These are phyloP conservation scores for Terrapene triunguis DNA, from an alignment of 2,113 vertebrate species.

Conservation along the genomic window DNA sequence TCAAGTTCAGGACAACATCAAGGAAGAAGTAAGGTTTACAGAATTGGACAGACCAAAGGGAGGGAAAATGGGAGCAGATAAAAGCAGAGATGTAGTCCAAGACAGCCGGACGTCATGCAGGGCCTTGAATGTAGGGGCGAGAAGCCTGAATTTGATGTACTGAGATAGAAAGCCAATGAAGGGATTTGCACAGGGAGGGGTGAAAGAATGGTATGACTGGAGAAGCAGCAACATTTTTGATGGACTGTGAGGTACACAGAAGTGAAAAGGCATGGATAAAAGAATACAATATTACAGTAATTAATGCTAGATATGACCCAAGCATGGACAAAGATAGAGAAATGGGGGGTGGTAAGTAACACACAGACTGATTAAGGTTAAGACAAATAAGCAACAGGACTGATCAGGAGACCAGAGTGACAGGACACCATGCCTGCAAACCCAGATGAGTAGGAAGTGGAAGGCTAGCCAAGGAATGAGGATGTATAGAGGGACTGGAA, in stretches of 20 bases:
- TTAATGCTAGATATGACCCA: not conserved
- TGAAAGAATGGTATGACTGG: not conserved
- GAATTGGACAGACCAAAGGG: not conserved
- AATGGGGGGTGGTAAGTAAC: not conserved
- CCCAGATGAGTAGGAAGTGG: not conserved
- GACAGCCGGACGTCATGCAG: not conserved
- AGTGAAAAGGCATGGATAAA: not conserved
- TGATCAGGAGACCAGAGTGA: not conserved
- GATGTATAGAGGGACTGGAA: not conserved
- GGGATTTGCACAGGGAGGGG: not conserved
- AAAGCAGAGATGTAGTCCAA: not conserved
- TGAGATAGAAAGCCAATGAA: not conserved
- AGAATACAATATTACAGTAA: not conserved
- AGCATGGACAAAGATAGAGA: not conserved
- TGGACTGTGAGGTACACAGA: not conserved
- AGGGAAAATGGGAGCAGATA: not conserved
- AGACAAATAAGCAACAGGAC: not conserved
- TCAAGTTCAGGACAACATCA: not conserved
- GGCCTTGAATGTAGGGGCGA: not conserved
- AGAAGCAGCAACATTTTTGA: not conserved
- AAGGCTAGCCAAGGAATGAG: not conserved
- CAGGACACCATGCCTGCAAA: not conserved
- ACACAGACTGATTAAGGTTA: not conserved
- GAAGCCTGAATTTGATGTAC: not conserved
- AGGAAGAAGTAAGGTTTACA: not conserved